These are phyloP conservation scores for Cyrtonyx montezumae DNA, from an alignment of 2,113 vertebrate species.

Conservation along the genomic window DNA sequence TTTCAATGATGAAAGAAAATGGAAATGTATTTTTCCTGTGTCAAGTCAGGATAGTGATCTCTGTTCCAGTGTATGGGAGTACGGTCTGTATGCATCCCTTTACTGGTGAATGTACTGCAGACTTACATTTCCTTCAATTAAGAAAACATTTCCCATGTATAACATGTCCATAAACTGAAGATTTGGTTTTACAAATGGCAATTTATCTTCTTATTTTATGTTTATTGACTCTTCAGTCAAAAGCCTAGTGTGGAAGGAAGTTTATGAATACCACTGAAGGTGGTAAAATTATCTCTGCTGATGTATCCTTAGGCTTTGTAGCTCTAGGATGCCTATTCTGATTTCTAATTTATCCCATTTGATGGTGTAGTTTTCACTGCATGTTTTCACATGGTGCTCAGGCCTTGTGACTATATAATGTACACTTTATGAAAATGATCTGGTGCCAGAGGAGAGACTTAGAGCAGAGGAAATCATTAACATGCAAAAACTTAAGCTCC, in stretches of 20 bases:
- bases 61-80: not conserved
- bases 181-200: not conserved
- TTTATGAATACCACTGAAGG: not conserved
- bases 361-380: not conserved
- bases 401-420: constrained; percentile 9
- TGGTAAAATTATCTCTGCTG: not conserved
- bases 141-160: not conserved
- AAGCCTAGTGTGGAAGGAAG: not conserved
- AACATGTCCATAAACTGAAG: no score
- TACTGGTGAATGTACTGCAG: not conserved
- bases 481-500: not conserved
- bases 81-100: not conserved
- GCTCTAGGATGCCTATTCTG: not conserved
- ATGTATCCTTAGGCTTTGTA: not conserved
- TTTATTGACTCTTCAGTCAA: not conserved
- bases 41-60: not conserved
- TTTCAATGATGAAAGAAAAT: not conserved
- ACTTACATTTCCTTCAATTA: not conserved
- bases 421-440: constrained; percentile 11
- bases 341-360: not conserved
- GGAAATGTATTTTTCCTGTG: not conserved
- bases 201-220: not conserved
- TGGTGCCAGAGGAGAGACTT: constrained; percentile 9
- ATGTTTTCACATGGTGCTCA: not conserved
- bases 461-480: constrained; percentile 49